Conservation (phyloP, 2,888 invertebrate genomes). For the Pediacus dermestoides region DNA sequence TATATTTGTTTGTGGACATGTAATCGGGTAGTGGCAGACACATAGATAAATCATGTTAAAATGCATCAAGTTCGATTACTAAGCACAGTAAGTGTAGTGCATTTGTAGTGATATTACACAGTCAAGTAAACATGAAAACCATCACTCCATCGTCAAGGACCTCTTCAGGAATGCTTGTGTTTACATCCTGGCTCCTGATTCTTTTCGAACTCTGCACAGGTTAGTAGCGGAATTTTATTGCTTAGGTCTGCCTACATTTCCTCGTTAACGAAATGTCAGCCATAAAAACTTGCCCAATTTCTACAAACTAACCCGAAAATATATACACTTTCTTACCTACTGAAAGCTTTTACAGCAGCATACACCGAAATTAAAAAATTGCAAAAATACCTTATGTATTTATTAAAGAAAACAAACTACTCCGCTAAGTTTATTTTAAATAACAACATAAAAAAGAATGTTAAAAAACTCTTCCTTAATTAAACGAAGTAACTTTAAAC, state of each 20-base stretch:
- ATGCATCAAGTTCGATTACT: conserved; percentile 12
- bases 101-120: conserved; percentile 24
- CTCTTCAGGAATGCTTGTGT: conserved; percentile 36
- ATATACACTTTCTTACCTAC: too few species aligned
- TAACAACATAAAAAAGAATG: too few species aligned
- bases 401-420: too few species aligned
- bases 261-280: conserved; percentile 5
- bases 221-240: conserved; percentile 19
- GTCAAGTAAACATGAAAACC: too few species aligned
- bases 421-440: too few species aligned
- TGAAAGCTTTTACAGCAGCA: too few species aligned
- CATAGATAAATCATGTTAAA: conserved; percentile 23
- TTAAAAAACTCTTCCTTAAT: too few species aligned
- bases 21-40: conserved; percentile 17
- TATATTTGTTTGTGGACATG: conserved; percentile 23
- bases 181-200: conserved; percentile 40
- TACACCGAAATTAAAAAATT: too few species aligned
- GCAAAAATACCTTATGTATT: too few species aligned
- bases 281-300: conserved; percentile 6
- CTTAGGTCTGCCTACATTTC: too few species aligned
- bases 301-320: conserved; percentile 3
- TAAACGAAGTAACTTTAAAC: too few species aligned
- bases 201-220: conserved; percentile 42
- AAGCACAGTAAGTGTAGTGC: conserved; percentile 27
- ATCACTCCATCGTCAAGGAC: conserved; percentile 21